phyloP scores from a whole-genome alignment of 2,113 vertebrate species.

The Megaceryle torquata region DNA sequence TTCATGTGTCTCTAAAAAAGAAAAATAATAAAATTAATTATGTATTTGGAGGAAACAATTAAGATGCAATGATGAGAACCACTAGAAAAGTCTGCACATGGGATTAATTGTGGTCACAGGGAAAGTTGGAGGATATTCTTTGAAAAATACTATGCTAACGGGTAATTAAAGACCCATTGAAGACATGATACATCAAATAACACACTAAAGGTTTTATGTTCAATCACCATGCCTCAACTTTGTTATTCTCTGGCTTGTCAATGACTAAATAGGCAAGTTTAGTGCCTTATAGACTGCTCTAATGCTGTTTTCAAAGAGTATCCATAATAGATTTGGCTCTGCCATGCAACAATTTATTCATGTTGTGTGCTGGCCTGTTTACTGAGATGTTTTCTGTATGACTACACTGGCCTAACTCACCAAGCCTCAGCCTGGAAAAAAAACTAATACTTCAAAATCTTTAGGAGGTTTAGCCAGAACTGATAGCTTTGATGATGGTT shows the following conservation, averaged over 20 bases:
- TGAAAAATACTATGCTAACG: not conserved
- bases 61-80: not conserved
- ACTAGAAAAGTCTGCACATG: not conserved
- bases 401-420: slow-evolving; percentile 4
- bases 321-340: not conserved
- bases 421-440: slow-evolving; percentile 7
- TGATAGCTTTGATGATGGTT: slow-evolving; percentile 53
- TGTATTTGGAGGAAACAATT: not conserved
- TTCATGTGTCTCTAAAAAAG: not conserved
- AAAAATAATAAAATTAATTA: not conserved
- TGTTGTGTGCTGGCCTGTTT: slow-evolving; percentile 31
- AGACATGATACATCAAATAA: not conserved
- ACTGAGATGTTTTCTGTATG: slow-evolving; percentile 33
- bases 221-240: not conserved
- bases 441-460: not conserved
- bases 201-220: not conserved
- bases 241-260: not conserved
- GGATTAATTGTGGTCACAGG: not conserved
- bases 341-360: not conserved
- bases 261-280: not conserved
- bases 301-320: not conserved
- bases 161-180: not conserved
- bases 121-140: not conserved
- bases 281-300: not conserved
- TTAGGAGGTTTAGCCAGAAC: slow-evolving; percentile 33